Conservation (phyloP, 2,797 vertebrate genomes). For the Rhodeus uyekii region DNA sequence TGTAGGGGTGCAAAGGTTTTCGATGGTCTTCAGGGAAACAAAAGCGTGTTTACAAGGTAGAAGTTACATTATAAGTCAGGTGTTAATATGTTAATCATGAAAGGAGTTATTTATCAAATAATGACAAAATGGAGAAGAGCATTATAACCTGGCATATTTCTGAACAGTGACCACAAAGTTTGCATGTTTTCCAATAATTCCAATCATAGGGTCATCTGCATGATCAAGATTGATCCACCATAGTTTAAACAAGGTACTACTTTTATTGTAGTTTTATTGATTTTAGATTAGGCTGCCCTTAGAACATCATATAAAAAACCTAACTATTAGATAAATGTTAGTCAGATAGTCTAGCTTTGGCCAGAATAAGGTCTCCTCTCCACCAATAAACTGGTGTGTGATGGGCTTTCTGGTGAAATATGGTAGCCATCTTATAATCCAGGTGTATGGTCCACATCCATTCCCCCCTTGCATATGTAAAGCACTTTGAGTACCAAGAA, state of each 20-base stretch:
- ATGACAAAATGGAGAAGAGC: neutral
- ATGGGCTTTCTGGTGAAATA: too few relatives aligned
- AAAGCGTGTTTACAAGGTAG: neutral
- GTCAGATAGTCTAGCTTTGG: slow-evolving; percentile 2
- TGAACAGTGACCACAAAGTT: neutral
- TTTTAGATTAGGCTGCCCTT: neutral
- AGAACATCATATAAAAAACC: neutral
- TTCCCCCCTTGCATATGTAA: too few relatives aligned
- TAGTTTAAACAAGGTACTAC: neutral
- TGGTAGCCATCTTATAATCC: too few relatives aligned
- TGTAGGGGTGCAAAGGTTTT: neutral
- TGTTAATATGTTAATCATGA: neutral
- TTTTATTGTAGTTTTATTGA: neutral
- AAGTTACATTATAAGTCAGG: neutral
- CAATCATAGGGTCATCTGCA: neutral
- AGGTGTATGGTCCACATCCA: too few relatives aligned
- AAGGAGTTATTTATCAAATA: neutral
- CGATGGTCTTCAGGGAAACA: neutral
- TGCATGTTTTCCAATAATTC: neutral
- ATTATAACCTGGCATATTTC: neutral
- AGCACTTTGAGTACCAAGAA: too few relatives aligned
- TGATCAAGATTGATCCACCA: too few relatives aligned
- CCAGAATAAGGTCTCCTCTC: too few relatives aligned
- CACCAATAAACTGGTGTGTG: too few relatives aligned
- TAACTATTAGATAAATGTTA: neutral